Conservation (phyloP, 2,888 invertebrate species). For the Melikaiella ostensackeni region DNA sequence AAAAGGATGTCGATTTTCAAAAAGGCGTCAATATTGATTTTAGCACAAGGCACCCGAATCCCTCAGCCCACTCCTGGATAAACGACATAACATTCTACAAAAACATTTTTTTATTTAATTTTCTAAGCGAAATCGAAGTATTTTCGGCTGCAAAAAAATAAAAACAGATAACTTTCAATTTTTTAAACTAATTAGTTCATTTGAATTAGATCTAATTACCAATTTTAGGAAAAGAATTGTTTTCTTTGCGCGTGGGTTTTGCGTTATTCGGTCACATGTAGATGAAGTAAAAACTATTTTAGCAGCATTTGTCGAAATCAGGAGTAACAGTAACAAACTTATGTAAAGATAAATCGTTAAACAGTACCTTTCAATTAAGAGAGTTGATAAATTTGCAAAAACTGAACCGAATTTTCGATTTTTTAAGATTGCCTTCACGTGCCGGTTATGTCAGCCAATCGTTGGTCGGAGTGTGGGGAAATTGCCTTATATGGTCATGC, state of each 20-base stretch:
- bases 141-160: neutral
- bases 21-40: neutral
- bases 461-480: constrained; percentile 75
- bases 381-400: neutral
- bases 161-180: neutral
- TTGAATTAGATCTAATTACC: neutral
- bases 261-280: constrained; percentile 27
- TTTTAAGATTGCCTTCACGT: constrained; percentile 31
- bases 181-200: neutral
- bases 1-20: neutral
- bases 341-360: neutral
- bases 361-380: neutral
- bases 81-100: neutral
- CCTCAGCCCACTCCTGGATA: neutral
- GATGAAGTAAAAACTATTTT: constrained; percentile 21
- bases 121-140: neutral
- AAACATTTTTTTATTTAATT: neutral
- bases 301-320: constrained; percentile 25
- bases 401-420: constrained; percentile 44
- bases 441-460: constrained; percentile 72
- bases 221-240: neutral
- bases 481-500: constrained; percentile 78
- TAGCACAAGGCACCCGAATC: neutral
- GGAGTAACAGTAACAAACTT: constrained; percentile 11
- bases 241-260: constrained; percentile 39